Conservation (phyloP, 2,888 invertebrate species). For the Aplocera efformata region DNA sequence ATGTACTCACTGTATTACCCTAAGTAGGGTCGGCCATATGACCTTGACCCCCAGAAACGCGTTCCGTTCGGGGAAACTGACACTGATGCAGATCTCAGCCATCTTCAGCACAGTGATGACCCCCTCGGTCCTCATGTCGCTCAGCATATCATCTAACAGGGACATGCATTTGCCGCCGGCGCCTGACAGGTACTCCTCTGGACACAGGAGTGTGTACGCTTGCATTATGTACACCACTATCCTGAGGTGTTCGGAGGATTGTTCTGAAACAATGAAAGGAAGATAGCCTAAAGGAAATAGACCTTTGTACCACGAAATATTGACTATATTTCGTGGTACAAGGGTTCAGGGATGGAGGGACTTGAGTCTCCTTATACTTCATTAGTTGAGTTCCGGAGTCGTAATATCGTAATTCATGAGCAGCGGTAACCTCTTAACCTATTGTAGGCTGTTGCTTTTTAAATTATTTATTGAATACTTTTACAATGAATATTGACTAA, state of each 20-base stretch:
- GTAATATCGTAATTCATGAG: too few relatives aligned
- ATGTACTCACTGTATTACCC: constrained; percentile 66
- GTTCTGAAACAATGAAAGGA: constrained; percentile 77
- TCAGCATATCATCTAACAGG: constrained; percentile 85
- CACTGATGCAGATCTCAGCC: constrained; percentile 85
- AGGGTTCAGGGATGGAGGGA: too few relatives aligned
- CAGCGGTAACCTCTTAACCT: too few relatives aligned
- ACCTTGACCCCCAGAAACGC: constrained; percentile 82
- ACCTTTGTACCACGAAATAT: too few relatives aligned
- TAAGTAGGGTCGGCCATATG: constrained; percentile 68
- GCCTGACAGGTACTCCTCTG: constrained; percentile 87
- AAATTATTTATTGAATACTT: too few relatives aligned
- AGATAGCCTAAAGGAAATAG: too few relatives aligned
- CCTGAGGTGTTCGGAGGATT: constrained; percentile 89
- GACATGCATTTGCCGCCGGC: constrained; percentile 86
- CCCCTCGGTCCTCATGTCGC: constrained; percentile 84
- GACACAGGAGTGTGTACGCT: constrained; percentile 89
- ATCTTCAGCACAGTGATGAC: constrained; percentile 84
- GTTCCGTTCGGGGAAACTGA: constrained; percentile 86
- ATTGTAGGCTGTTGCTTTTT: too few relatives aligned
- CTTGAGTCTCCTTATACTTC: too few relatives aligned
- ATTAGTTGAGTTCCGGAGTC: too few relatives aligned
- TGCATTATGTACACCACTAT: constrained; percentile 90
- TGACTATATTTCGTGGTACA: too few relatives aligned
- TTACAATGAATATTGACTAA: too few relatives aligned